Conservation (phyloP, 1,140 invertebrate genomes). For the Rhyzopertha dominica region DNA sequence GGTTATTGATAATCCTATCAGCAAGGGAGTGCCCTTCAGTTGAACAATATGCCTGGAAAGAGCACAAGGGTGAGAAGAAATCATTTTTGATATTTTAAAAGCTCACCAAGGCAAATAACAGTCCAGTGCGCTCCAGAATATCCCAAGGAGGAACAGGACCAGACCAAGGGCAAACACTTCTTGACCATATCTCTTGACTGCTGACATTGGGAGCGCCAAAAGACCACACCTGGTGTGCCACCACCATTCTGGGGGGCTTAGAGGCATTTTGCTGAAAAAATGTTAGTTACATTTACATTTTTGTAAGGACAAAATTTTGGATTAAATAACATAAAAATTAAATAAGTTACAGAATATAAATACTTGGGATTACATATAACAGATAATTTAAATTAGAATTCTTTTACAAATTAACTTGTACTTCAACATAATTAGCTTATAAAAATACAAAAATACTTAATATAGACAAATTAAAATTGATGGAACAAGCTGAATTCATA, state of each 20-base stretch:
- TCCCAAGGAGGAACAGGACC: constrained; percentile 64
- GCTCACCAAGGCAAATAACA: constrained; percentile 63
- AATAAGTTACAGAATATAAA: too few relatives aligned
- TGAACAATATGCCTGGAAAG: constrained; percentile 55
- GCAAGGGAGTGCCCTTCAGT: constrained; percentile 52
- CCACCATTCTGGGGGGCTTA: constrained; percentile 76
- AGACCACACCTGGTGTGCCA: constrained; percentile 74
- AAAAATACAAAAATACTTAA: too few relatives aligned
- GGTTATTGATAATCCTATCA: constrained; percentile 63
- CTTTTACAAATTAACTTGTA: too few relatives aligned
- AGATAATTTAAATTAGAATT: too few relatives aligned
- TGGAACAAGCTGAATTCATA: too few relatives aligned
- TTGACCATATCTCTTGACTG: constrained; percentile 64
- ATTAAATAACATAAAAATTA: constrained; percentile 3
- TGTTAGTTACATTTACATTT: too few relatives aligned
- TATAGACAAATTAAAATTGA: too few relatives aligned
- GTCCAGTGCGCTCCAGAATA: constrained; percentile 73
- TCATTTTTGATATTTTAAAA: background rate
- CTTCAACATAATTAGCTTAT: too few relatives aligned
- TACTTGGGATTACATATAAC: too few relatives aligned
- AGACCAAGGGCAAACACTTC: constrained; percentile 65
- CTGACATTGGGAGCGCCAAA: constrained; percentile 66
- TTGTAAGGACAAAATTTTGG: constrained; percentile 11
- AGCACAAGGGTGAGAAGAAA: background rate
- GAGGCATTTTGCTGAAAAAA: constrained; percentile 57